Conservation (phyloP, 2,888 invertebrate genomes). For the Dynastes hyllus region DNA sequence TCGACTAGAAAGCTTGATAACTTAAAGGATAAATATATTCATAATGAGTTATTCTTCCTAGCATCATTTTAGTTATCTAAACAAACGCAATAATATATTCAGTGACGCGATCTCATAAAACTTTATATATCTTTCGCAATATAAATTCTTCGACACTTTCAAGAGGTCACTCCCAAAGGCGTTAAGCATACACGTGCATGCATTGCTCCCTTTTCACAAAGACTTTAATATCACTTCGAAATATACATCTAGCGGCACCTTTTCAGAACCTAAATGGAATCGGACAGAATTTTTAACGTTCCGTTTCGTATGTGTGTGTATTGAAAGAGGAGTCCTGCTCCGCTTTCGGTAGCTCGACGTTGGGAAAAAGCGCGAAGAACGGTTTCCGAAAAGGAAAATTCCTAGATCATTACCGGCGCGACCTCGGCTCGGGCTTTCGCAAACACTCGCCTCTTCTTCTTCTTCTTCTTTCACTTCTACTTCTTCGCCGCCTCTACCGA, state of each 20-base stretch:
- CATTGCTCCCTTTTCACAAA: slow-evolving; percentile 21
- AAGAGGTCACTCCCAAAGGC: slow-evolving; percentile 4
- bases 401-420: slow-evolving; percentile 42
- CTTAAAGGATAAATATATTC: no score
- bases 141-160: background rate
- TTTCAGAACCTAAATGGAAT: slow-evolving; percentile 24
- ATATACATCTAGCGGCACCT: slow-evolving; percentile 17
- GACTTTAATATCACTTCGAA: slow-evolving; percentile 9
- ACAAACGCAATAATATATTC: no score
- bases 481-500: background rate
- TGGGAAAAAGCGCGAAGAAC: slow-evolving; percentile 12
- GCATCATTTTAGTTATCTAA: no score
- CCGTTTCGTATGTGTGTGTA: background rate
- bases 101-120: no score
- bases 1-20: no score
- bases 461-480: background rate
- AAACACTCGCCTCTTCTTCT: slow-evolving; percentile 18
- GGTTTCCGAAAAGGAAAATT: slow-evolving; percentile 33
- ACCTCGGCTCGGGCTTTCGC: slow-evolving; percentile 30
- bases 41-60: no score
- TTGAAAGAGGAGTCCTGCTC: background rate
- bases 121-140: no score
- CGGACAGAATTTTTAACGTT: slow-evolving; percentile 27
- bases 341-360: background rate
- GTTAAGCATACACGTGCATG: background rate